Evolutionary conservation across 2,797 vertebrate genomes (phyloP).

Genomic region (Rhinella marina): DNA sequence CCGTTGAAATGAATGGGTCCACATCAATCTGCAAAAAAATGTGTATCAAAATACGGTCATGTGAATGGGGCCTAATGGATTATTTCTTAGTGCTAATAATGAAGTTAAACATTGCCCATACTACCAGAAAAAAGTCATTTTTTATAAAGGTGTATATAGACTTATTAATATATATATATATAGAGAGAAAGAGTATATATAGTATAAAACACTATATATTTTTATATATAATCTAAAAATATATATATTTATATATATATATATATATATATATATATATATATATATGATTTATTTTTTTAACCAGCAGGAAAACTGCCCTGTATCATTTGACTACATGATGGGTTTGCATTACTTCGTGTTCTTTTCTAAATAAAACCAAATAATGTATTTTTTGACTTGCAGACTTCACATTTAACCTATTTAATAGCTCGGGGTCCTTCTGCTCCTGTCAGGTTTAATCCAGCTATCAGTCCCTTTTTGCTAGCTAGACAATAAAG

Average conservation of each 20-base stretch:
- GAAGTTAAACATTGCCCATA: not conserved
- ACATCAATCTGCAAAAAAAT: no score
- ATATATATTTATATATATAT: no score
- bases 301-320: no score
- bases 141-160: not conserved
- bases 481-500: slow-evolving; percentile 60
- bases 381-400: slow-evolving; percentile 48
- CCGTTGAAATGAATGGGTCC: no score
- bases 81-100: not conserved
- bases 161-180: no score
- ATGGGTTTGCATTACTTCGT: slow-evolving; percentile 50
- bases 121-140: not conserved
- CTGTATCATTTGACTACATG: slow-evolving; percentile 43
- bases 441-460: slow-evolving; percentile 48
- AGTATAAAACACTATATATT: no score
- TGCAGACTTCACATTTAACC: slow-evolving; percentile 54
- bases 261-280: no score
- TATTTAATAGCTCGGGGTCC: slow-evolving; percentile 52
- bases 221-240: no score
- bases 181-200: no score
- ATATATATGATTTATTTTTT: no score
- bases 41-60: no score
- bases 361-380: slow-evolving; percentile 43
- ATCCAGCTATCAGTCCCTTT: slow-evolving; percentile 50
- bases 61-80: no score